A percentile compares a stretch with the other conserved stretches of the same genome.
phyloP scores from a whole-genome alignment of 2,113 vertebrate genomes.

The Nanger granti region DNA sequence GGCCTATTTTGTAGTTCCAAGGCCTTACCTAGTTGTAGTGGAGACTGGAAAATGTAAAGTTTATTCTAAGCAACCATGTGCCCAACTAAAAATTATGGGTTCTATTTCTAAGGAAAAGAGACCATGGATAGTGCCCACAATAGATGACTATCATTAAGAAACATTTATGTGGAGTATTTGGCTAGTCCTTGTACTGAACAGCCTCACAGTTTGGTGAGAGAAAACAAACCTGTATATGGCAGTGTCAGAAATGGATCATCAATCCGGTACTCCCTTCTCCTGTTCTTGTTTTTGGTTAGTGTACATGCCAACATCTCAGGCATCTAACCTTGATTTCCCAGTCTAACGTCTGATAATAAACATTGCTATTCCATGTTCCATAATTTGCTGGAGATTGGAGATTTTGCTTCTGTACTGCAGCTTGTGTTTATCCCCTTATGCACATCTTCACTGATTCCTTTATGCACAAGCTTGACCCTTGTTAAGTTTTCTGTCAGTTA shows the following conservation, averaged over 20 bases:
- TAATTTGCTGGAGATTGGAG: neutral
- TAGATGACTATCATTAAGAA: slow-evolving; percentile 25
- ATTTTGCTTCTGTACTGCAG: neutral
- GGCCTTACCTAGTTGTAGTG: neutral
- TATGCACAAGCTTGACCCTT: neutral
- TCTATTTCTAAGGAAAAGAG: slow-evolving; percentile 38
- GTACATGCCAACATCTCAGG: neutral
- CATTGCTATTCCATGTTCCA: neutral
- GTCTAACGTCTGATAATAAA: neutral
- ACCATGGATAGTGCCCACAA: neutral
- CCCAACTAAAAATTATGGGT: slow-evolving; percentile 23
- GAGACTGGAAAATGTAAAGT: slow-evolving; percentile 19
- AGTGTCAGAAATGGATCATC: neutral
- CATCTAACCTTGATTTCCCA: neutral
- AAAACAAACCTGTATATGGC: neutral
- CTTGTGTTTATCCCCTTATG: neutral
- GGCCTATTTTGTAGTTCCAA: neutral
- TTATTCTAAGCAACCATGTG: neutral
- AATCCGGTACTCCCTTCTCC: neutral
- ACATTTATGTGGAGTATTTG: neutral
- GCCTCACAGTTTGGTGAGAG: neutral
- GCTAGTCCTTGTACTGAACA: neutral
- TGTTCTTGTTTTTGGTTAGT: neutral
- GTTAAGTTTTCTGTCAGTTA: neutral
- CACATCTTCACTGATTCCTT: neutral